Percentiles rank a stretch among this genome's conserved stretches.
These are phyloP conservation scores for Acanthosoma haemorrhoidale DNA, from an alignment of 2,888 invertebrate genomes.

Conservation along the genomic window DNA sequence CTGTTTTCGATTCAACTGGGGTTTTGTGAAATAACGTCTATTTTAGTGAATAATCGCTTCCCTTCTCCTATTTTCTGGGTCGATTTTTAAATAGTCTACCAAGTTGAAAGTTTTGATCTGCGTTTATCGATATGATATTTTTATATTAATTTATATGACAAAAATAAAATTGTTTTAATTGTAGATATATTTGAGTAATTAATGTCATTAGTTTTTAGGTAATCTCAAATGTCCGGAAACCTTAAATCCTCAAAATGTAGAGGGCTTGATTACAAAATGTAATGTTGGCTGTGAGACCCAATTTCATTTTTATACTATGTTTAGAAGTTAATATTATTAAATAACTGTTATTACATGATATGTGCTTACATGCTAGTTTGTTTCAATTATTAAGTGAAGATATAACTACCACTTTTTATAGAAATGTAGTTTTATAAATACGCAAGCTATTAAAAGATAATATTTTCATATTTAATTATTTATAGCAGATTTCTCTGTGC, in stretches of 20 bases:
- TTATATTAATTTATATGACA: conserved; percentile 1
- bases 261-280: neutral
- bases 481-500: neutral
- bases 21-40: neutral
- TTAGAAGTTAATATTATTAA: neutral
- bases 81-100: neutral
- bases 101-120: neutral
- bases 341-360: no score
- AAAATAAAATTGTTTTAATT: neutral
- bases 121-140: neutral
- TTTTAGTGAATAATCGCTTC: neutral
- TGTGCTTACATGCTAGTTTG: neutral
- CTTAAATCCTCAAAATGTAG: conserved; percentile 1
- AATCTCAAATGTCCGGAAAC: neutral
- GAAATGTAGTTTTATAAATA: neutral
- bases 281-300: conserved; percentile 24
- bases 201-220: conserved; percentile 8
- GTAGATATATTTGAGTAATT: conserved; percentile 11
- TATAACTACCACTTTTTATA: neutral
- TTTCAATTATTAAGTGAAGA: neutral
- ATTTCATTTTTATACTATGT: conserved; percentile 13
- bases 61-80: neutral
- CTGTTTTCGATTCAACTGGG: no score
- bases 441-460: neutral
- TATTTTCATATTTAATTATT: conserved; percentile 10